Evolutionary conservation across 2,113 vertebrate genomes (phyloP).

Genomic region (Suncus etruscus): DNA sequence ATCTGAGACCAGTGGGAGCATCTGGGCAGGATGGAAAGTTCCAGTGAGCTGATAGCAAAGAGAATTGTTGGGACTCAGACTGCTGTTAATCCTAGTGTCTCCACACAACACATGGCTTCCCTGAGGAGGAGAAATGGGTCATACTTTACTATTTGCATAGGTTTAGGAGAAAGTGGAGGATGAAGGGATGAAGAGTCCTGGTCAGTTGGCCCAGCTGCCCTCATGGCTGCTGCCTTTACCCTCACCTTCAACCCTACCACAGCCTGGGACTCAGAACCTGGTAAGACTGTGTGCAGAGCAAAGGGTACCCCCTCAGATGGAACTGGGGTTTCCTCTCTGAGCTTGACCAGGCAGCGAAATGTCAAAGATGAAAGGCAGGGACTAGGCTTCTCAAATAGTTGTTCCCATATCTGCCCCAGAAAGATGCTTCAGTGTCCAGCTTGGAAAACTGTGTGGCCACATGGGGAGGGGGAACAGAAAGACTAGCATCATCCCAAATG

Average conservation of each 20-base stretch:
- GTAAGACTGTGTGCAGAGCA: too few relatives aligned
- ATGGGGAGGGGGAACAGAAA: neutral
- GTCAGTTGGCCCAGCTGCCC: accelerated
- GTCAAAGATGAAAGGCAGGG: too few relatives aligned
- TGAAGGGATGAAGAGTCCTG: neutral
- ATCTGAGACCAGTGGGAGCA: neutral
- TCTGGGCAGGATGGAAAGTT: neutral
- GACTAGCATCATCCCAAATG: accelerated
- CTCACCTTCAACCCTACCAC: too few relatives aligned
- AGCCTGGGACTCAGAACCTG: too few relatives aligned
- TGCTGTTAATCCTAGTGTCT: neutral
- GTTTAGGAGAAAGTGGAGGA: neutral
- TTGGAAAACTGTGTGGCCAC: neutral
- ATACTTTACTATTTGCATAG: neutral
- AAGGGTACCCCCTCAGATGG: too few relatives aligned
- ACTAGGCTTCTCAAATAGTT: too few relatives aligned
- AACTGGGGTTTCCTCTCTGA: too few relatives aligned
- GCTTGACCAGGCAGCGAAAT: too few relatives aligned
- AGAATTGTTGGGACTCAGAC: neutral
- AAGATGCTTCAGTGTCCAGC: neutral
- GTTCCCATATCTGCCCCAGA: too few relatives aligned
- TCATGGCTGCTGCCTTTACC: too few relatives aligned
- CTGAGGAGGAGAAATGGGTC: neutral
- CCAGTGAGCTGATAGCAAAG: neutral
- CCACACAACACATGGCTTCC: neutral